Evolutionary conservation across 2,113 vertebrate species (phyloP).

Genomic region (Rhabdomys dilectus): DNA sequence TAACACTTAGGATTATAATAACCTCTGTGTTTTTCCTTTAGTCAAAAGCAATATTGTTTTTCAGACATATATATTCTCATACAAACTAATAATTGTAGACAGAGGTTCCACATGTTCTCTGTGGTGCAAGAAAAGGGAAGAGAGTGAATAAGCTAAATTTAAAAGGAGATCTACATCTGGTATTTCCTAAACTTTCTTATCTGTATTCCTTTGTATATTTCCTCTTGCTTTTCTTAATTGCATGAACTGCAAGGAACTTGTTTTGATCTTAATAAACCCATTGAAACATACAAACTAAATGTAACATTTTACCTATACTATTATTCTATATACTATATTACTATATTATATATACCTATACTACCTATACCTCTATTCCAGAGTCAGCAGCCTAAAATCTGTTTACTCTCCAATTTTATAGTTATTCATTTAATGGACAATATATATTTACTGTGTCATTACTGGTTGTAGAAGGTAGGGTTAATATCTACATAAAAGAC

Average conservation of each 20-base stretch:
- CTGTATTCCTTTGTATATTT: background rate
- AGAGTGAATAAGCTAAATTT: background rate
- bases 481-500: background rate
- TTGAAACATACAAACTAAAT: background rate
- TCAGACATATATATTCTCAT: background rate
- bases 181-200: background rate
- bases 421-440: background rate
- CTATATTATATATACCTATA: too few species aligned
- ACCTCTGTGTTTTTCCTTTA: background rate
- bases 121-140: background rate
- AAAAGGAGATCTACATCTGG: background rate
- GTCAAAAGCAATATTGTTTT: background rate
- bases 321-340: too few species aligned
- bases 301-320: background rate
- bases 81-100: background rate
- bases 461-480: background rate
- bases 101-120: background rate
- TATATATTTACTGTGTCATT: background rate
- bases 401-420: constrained; percentile 8
- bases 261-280: background rate
- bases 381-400: background rate
- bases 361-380: background rate
- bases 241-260: background rate
- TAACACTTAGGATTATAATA: background rate
- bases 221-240: background rate